Percentiles rank a stretch among this genome's conserved stretches.
Evolutionary conservation across 2,888 invertebrate genomes (phyloP).

Genomic region (Scaptomyza reducta): DNA sequence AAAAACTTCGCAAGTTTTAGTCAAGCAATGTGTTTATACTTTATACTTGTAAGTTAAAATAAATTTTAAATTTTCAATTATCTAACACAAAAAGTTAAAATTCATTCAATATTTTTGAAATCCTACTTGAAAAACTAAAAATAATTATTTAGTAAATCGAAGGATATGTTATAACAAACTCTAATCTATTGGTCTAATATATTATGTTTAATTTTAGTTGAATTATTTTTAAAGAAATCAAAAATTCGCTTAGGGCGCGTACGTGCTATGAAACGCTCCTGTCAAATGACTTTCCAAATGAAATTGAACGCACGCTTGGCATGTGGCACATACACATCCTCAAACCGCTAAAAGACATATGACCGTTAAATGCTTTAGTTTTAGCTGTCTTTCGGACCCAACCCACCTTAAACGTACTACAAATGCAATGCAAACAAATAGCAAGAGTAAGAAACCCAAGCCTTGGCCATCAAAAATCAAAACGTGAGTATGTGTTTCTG

Average conservation of each 20-base stretch:
- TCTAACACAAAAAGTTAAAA: too few relatives aligned
- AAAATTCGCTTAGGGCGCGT: background rate
- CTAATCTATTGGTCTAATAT: background rate
- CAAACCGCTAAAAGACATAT: conserved; percentile 41
- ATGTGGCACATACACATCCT: conserved; percentile 7
- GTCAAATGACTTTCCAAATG: conserved; percentile 52
- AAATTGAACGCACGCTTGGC: conserved; percentile 45
- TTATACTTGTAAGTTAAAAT: background rate
- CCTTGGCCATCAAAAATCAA: conserved; percentile 57
- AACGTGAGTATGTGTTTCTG: conserved; percentile 31
- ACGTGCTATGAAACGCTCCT: conserved; percentile 40
- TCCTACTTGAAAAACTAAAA: too few relatives aligned
- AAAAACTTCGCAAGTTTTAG: conserved; percentile 16
- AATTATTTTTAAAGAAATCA: background rate
- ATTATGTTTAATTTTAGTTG: background rate
- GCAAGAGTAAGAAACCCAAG: conserved; percentile 40
- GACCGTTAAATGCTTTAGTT: conserved; percentile 59
- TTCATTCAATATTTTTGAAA: too few relatives aligned
- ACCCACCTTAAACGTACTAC: conserved; percentile 24
- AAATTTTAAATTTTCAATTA: too few relatives aligned
- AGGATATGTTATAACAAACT: too few relatives aligned
- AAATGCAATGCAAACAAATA: conserved; percentile 71
- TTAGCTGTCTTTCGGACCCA: conserved; percentile 32
- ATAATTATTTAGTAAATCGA: too few relatives aligned
- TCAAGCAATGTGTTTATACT: conserved; percentile 1